Evolutionary conservation across 2,113 vertebrate genomes (phyloP), one percentile per base, ranked within the genome.

Genomic region (Vidua macroura): DNA sequence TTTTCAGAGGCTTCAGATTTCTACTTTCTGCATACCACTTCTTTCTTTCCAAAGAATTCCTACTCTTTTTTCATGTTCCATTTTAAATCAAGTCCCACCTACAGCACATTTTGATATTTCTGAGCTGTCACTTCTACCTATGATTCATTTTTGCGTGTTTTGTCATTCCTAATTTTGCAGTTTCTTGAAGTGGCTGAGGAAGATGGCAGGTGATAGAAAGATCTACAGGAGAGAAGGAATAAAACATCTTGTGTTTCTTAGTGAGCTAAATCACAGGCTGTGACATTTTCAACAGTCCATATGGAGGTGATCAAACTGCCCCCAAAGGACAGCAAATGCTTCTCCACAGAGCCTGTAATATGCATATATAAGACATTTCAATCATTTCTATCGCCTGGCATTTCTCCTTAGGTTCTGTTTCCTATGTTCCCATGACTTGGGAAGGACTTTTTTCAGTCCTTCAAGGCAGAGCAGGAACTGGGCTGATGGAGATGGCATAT

Each of bases 81-180:
- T 96, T 96, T 95, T 92, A 97, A 97, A 95, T 69, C 66, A 68
- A 80, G 84, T 96, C 89, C 96, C 96, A 97, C 96, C 96, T 97
- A 95, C 94, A 93, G 78, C 70, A 88, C 78, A 94, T 95, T 96
- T 94, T 96, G 77, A 90, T 93, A 96, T 95, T 97, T 97, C 93
- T 93, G 82, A 97, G 68, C 94, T 94, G 94, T 97, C 97, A 92
- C 70, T 97, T 94, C 95, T 95, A 96, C 89, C 95, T 96, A 89
- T 94, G 97, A 97, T 93, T 98, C 96, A 97, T 92, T 97, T 96
- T 86, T 97, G 84, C 91, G 7, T 97, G 94, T 96, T 97, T 97
- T 98, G 97, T 97, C 95, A 97, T 95, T 96, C 93, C 95, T 96
- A 96, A 97, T 96, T 96, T 96, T 97, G 86, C 74, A 84, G 72